Percentiles rank a stretch among this genome's conserved stretches.
phyloP scores from a whole-genome alignment of 64 coral and sea anemone genomes.

The Cladopsammia gracilis region DNA sequence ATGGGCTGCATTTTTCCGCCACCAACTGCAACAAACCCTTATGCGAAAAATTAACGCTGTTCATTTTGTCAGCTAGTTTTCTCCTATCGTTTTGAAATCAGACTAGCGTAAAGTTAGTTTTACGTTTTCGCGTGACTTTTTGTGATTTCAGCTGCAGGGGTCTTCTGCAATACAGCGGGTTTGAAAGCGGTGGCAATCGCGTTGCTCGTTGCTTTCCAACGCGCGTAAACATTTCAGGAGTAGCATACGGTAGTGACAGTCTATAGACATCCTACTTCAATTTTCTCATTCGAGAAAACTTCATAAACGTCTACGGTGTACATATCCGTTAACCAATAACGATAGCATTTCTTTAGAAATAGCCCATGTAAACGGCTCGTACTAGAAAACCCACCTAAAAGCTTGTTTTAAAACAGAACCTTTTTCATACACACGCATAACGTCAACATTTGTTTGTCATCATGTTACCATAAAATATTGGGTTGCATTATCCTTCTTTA shows the following conservation, averaged over 20 bases:
- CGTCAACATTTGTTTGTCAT: neutral
- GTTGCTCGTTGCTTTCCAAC: no score
- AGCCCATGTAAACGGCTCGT: neutral
- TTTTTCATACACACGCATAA: neutral
- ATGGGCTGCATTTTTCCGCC: neutral
- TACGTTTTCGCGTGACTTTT: conserved; percentile 43
- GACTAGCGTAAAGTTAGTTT: neutral
- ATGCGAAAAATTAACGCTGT: neutral
- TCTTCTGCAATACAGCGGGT: neutral
- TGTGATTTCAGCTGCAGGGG: conserved; percentile 37
- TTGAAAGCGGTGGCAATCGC: neutral
- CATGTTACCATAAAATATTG: neutral
- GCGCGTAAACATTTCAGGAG: no score
- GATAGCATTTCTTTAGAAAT: neutral
- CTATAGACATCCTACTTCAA: no score
- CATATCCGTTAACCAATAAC: no score
- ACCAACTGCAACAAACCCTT: neutral
- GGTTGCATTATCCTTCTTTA: neutral
- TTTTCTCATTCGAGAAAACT: no score
- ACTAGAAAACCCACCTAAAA: neutral
- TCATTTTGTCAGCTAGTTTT: neutral
- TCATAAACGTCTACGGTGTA: no score
- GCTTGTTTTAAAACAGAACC: neutral
- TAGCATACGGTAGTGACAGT: no score
- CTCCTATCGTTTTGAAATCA: neutral